Base-by-base conservation (phyloP, 2,797 vertebrate genomes). In the Xiphorhynchus erythropygius region DNA sequence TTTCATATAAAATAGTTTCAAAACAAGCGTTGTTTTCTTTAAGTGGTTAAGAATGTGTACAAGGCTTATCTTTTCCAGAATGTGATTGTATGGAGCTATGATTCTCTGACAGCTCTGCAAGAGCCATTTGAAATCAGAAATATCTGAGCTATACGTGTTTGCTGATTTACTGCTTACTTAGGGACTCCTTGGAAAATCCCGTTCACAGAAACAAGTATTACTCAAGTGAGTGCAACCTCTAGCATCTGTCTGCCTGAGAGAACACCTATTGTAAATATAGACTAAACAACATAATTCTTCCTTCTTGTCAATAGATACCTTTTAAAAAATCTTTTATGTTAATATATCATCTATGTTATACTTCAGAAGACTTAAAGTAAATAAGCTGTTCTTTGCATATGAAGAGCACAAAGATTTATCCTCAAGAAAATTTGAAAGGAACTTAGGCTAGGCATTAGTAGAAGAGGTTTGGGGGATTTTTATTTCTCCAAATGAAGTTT, bases 221-320 rank as follows among this genome's bases (percentile, higher is more conserved):
- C 5, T 53, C 27, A 17, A 52, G 18, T 78, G 33, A 64, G 22
- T 19, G 13, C 27, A 50, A 57, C 17, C 7, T 57, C 21, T 33
- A 37, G 6, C 13, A 30, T 37, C 49, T 0, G 1, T 32, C 10
- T 49, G 1, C 17, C 13, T 22, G 15, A 19, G 25, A 68, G 6
- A 70, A 68, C 7, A 1, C 33, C 5, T 68, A 5, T 12, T 90
- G 37, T 27, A 84, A 84, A 53, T 30, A 63, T 59, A 64, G 11
- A 13, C 5, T 64, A 81, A 64, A 49, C 2, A 35, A 13, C 13
- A 1, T 32, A 18, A 13, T 49, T 71, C 46, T 87, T 53, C 4
- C 33, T 76, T 35, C 41, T 42, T 56, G 16, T 25, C 28, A 69
- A 24, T 18, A 80, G 18, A 21, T 5, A 59, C 1, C 47, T 46